A percentile compares a stretch with the other conserved stretches of the same genome.
Evolutionary conservation across 2,888 invertebrate species (phyloP).

Genomic region (Sarcophaga carnaria): DNA sequence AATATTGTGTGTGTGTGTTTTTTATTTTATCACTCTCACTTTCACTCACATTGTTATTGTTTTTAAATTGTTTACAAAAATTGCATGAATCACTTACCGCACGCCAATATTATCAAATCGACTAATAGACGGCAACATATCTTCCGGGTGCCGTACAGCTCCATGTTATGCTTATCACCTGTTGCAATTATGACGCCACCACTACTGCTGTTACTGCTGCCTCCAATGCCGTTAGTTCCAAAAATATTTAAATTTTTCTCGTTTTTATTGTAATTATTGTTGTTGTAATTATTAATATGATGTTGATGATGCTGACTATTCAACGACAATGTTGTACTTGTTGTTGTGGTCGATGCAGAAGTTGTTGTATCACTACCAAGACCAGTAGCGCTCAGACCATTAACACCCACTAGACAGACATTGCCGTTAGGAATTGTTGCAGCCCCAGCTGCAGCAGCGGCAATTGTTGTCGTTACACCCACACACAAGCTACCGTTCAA

Average conservation of each 20-base stretch:
- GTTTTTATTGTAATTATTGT: conserved; percentile 76
- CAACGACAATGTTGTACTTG: conserved; percentile 65
- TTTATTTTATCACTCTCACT: not conserved
- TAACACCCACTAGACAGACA: conserved; percentile 68
- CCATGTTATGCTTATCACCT: conserved; percentile 68
- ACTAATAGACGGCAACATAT: conserved; percentile 74
- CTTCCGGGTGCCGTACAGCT: conserved; percentile 71
- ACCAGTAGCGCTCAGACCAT: conserved; percentile 58
- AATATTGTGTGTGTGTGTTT: too few species aligned
- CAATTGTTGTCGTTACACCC: conserved; percentile 63
- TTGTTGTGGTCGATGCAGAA: conserved; percentile 59
- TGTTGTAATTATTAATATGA: conserved; percentile 71
- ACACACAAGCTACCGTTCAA: conserved; percentile 61
- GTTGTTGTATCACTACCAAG: conserved; percentile 57
- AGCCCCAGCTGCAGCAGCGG: conserved; percentile 40
- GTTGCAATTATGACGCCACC: conserved; percentile 11
- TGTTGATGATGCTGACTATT: conserved; percentile 61
- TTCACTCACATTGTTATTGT: too few species aligned
- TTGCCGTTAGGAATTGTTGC: conserved; percentile 55
- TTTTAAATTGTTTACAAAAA: too few species aligned
- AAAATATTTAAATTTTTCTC: conserved; percentile 75
- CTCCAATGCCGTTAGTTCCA: conserved; percentile 60
- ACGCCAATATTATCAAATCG: conserved; percentile 74
- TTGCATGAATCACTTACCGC: conserved; percentile 73
- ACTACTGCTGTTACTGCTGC: conserved; percentile 1